Evolutionary conservation across 2,797 vertebrate species (phyloP), one percentile per base, ranked within the genome.

Genomic region (Poeciliopsis turneri): DNA sequence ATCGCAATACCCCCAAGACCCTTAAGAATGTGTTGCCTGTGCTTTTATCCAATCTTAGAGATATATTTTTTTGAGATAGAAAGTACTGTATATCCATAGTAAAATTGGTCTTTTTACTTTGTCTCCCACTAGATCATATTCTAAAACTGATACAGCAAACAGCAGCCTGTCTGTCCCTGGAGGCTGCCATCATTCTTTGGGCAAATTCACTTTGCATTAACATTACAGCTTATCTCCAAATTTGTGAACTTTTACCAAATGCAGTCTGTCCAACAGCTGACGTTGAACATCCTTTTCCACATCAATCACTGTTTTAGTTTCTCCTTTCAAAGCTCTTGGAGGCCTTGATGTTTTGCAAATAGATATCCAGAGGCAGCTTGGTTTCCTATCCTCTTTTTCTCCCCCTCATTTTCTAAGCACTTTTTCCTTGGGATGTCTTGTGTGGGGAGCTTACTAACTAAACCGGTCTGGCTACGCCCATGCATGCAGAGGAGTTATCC

Each of bases 201-300:
- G 81, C 76, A 78, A 75, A 82, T 90, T 91, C 74, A 41, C 75
- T 86, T 80, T 83, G 78, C 78, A 84, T 93, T 93, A 92, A 92
- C 89, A 92, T 84, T 82, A 79, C 73, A 77, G 83, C 91, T 94
- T 93, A 94, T 95, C 92, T 90, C 79, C 86, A 91, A 92, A 93
- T 92, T 90, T 92, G 90, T 92, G 90, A 94, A 92, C 91, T 92
- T 93, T 93, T 92, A 92, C 91, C 84, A 93, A 95, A 93, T 89
- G 82, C 82, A 88, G 84, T 87, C 87, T 84, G 90, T 92, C 91
- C 86, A 89, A 86, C 89, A 86, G 91, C 89, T 84, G 83, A 90
- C 81, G 74, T 91, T 90, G 83, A 89, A 88, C 90, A 88, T 92
- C 90, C 87, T 87, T 89, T 92, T 90, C 85, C 89, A 93, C 92